Evolutionary conservation across 2,797 vertebrate species (phyloP), one percentile per base, ranked within the genome.

Genomic region (Paguma larvata): DNA sequence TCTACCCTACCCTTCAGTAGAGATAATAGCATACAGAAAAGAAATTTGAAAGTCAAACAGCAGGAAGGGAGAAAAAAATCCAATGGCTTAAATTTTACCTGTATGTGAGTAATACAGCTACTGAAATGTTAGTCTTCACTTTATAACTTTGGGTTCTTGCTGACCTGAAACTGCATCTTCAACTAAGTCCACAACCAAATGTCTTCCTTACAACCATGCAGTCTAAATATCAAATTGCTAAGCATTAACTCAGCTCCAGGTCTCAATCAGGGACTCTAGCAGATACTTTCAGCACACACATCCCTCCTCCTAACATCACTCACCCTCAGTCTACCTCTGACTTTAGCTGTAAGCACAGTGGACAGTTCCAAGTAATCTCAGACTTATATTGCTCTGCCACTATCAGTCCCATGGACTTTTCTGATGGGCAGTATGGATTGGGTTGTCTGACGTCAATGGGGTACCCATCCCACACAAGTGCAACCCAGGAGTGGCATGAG

Each of bases 11-110:
- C 38, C 18, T 79, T 78, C 25, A 51, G 21, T 62, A 70, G 27
- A 67, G 56, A 79, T 34, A 63, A 38, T 4, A 79, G 44, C 77
- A 91, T 56, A 16, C 5, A 34, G 23, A 85, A 78, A 53, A 88
- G 51, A 78, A 72, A 91, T 53, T 21, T 67, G 48, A 44, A 91
- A 70, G 13, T 65, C 70, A 46, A 67, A 65, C 5, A 84, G 68
- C 19, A 78, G 48, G 73, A 56, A 95, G 44, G 38, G 15, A 62
- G 56, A 70, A 82, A 51, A 93, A 83, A 88, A 53, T 70, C 23
- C 44, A 38, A 78, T 27, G 10, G 18, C 25, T 72, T 82, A 62
- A 68, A 68, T 51, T 53, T 46, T 3, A 77, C 19, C 70, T 73
- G 14, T 13, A 44, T 30, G 83, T 72, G 14, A 67, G 16, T 6